Conservation (phyloP, 2,888 invertebrate species). For the Nymphalis polychloros region DNA sequence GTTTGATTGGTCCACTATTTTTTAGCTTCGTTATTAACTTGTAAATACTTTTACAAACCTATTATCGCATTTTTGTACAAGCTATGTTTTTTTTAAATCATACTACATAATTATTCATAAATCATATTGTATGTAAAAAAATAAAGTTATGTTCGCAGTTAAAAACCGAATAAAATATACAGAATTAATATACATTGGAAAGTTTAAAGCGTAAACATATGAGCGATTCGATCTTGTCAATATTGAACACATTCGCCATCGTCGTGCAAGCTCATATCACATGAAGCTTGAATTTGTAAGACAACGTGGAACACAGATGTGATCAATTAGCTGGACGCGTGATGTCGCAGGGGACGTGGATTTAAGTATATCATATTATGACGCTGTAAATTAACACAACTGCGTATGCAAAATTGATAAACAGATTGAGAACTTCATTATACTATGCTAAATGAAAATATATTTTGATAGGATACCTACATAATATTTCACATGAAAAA, state of each 20-base stretch:
- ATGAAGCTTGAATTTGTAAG: constrained; percentile 8
- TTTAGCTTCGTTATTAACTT: neutral
- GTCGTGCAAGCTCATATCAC: constrained; percentile 1
- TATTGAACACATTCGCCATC: neutral
- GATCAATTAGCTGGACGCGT: constrained; percentile 13
- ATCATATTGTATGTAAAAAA: no score
- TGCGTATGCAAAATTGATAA: neutral
- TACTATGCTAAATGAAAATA: no score
- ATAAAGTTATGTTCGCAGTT: no score
- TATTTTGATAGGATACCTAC: no score
- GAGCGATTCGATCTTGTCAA: neutral
- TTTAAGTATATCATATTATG: neutral
- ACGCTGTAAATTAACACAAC: neutral
- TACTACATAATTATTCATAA: neutral
- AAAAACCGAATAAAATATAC: no score
- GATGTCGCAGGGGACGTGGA: constrained; percentile 1
- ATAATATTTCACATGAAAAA: neutral
- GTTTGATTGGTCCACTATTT: neutral
- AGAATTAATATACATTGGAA: no score
- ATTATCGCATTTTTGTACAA: no score
- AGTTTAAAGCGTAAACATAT: neutral
- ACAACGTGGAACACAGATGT: constrained; percentile 11
- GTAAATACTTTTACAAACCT: no score
- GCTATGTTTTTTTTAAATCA: neutral
- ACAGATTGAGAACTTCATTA: no score